Conservation (phyloP, 1,140 invertebrate genomes). For the Phenacoccus solenopsis region DNA sequence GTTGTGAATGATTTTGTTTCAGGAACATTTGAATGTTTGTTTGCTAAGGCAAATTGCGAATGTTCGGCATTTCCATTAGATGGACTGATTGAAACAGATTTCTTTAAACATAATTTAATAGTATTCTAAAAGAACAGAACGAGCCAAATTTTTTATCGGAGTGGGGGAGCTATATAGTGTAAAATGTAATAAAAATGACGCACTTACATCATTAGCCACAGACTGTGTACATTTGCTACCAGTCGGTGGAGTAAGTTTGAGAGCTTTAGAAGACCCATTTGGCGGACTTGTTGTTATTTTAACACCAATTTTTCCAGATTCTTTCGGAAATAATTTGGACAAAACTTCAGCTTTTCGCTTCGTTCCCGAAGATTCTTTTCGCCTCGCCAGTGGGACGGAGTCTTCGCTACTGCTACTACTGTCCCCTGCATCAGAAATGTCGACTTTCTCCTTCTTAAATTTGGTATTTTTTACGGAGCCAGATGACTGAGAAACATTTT, state of each 20-base stretch:
- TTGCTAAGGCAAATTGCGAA: not conserved
- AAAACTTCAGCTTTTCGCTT: constrained; percentile 75
- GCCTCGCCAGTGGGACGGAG: not conserved
- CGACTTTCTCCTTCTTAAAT: not conserved
- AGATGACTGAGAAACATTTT: not conserved
- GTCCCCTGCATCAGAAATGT: not conserved
- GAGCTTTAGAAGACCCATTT: constrained; percentile 41
- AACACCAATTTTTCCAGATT: constrained; percentile 77
- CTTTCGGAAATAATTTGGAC: constrained; percentile 40
- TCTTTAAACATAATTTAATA: not conserved
- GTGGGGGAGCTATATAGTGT: no score
- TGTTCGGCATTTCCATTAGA: not conserved
- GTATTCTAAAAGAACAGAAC: not conserved
- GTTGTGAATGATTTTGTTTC: not conserved
- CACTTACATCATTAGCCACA: not conserved
- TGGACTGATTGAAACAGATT: not conserved
- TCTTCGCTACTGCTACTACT: constrained; percentile 7
- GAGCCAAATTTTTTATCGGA: no score
- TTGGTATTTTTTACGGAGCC: not conserved
- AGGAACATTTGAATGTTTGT: not conserved
- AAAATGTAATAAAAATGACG: no score
- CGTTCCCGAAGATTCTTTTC: constrained; percentile 29
- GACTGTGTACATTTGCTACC: not conserved
- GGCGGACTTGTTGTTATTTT: constrained; percentile 66
- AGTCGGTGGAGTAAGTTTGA: constrained; percentile 24